These are phyloP conservation scores for Oreochromis grahami DNA, from an alignment of 2,797 vertebrate species.

Conservation along the genomic window DNA sequence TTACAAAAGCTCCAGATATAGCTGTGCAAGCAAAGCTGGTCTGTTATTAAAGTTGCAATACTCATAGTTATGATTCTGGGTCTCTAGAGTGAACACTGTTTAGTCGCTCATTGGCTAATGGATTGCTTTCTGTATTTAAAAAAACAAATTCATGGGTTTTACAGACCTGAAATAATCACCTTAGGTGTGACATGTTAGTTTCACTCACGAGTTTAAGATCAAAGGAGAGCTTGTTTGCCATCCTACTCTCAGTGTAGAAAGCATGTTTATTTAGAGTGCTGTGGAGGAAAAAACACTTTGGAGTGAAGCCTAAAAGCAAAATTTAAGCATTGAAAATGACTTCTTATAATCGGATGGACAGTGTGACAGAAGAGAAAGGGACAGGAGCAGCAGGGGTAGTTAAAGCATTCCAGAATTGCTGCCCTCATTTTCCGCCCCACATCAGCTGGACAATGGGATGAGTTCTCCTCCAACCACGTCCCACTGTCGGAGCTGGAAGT, in stretches of 20 bases:
- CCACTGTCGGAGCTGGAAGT: not conserved
- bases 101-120: not conserved
- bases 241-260: not conserved
- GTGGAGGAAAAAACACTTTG: not conserved
- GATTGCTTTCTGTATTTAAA: not conserved
- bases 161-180: not conserved
- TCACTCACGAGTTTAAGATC: not conserved
- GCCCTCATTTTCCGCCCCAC: conserved; percentile 78
- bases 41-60: not conserved
- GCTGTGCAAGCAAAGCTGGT: not conserved
- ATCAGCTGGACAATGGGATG: conserved; percentile 74
- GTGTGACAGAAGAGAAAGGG: not conserved
- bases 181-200: not conserved
- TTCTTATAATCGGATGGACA: not conserved
- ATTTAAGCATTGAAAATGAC: not conserved
- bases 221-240: not conserved
- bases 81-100: not conserved
- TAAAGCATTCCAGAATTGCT: conserved; percentile 64
- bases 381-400: not conserved
- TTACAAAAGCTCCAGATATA: not conserved
- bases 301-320: not conserved
- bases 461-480: conserved; percentile 8
- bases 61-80: not conserved
- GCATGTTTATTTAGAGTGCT: not conserved
- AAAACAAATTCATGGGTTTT: not conserved